Base-by-base conservation (phyloP, 2,797 vertebrate genomes). In the Rhyacichthys aspro region DNA sequence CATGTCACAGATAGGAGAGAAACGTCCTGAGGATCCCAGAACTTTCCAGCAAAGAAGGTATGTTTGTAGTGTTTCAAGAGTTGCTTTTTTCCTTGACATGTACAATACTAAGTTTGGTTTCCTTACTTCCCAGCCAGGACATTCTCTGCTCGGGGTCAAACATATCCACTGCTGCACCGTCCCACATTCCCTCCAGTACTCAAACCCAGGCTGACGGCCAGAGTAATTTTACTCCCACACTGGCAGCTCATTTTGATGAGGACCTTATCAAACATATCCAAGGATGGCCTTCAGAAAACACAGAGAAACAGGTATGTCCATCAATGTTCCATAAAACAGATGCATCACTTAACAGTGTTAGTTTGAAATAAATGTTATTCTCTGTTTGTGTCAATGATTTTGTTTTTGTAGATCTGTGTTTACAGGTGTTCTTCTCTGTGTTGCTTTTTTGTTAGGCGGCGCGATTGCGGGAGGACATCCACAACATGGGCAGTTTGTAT, bases 231-330 rank as follows among this genome's bases (percentile, higher is more conserved):
- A 97, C 96, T 59, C 96, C 98, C 49, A 91, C 95, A 16, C 91
- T 99, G 91, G 96, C 95, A 70, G 91, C 95, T 89, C 95, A 98
- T 91, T 99, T 99, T 81, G 95, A 95, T 82, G 98, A 99, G 89
- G 96, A 91, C 84, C 97, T 99, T 91, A 96, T 98, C 88, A 96
- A 94, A 84, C 98, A 99, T 72, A 96, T 99, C 79, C 97, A 99
- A 88, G 96, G 96, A 80, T 99, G 98, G 98, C 96, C 97, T 84
- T 95, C 96, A 71, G 98, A 99, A 86, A 96, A 96, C 43, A 94
- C 93, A 28, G 98, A 99, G 90, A 99, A 99, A 82, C 98, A 99
- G 94, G 97, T 99, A 78, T 3, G 14, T 32, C 39, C 2, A 0
- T 1, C 14, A 3, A 15, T 6, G 12, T 12, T 11, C 11, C 11